Percentiles rank a stretch among this genome's conserved stretches.
Conservation (phyloP, 2,888 invertebrate species). For the Antitype chi region DNA sequence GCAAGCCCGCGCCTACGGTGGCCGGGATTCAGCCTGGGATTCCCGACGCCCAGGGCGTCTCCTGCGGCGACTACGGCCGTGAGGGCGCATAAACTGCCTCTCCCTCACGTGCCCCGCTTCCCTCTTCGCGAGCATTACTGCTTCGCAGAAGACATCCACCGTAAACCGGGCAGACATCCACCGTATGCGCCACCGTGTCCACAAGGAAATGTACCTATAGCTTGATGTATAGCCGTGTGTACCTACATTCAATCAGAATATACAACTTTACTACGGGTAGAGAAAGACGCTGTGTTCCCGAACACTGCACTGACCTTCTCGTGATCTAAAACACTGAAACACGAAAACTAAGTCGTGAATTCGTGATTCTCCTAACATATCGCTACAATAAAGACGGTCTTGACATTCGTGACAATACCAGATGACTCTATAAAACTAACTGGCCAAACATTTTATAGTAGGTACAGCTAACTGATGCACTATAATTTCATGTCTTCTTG, state of each 20-base stretch:
- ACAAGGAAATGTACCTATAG: too few species aligned
- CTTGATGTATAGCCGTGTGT: too few species aligned
- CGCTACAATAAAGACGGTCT: slow-evolving; percentile 6
- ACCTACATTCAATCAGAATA: background rate
- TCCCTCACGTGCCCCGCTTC: too few species aligned
- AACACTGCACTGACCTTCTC: background rate
- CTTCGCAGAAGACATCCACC: too few species aligned
- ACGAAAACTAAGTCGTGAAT: slow-evolving; percentile 19
- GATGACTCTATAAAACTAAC: slow-evolving; percentile 11
- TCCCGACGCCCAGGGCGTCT: too few species aligned
- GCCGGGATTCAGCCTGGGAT: too few species aligned
- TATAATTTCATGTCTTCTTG: background rate
- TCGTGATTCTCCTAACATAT: slow-evolving; percentile 23
- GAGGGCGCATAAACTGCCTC: too few species aligned
- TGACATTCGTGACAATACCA: slow-evolving; percentile 12
- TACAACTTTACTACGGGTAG: background rate
- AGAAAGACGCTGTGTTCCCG: background rate
- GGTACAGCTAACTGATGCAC: background rate
- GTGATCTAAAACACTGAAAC: slow-evolving; percentile 11
- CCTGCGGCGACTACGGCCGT: too few species aligned
- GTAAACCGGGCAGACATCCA: too few species aligned
- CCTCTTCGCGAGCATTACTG: too few species aligned
- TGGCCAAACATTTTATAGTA: background rate
- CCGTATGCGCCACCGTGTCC: too few species aligned
- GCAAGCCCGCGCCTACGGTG: too few species aligned